Conservation (phyloP, 2,113 vertebrate species). For the Lepus timidus region DNA sequence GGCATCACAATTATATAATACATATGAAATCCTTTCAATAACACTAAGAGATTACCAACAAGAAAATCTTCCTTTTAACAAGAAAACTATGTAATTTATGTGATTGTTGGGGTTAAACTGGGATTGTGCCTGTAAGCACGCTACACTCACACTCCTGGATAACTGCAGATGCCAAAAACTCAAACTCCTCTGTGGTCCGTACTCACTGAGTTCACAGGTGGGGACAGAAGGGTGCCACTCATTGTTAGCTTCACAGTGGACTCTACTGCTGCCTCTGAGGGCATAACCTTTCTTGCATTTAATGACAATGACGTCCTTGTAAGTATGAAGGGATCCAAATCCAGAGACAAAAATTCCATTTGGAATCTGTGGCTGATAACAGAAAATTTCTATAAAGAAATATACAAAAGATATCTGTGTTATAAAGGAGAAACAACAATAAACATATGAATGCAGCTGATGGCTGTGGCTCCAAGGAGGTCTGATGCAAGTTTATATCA, state of each 20-base stretch:
- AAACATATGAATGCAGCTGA: rapidly evolving
- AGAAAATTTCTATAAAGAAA: conserved; percentile 67
- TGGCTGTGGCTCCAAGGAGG: background rate
- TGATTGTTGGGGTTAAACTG: background rate
- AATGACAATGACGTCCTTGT: conserved; percentile 28
- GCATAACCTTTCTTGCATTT: conserved; percentile 38
- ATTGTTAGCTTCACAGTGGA: conserved; percentile 67
- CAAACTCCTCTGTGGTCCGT: rapidly evolving
- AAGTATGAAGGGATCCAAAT: background rate
- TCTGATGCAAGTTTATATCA: background rate
- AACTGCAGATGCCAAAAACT: background rate
- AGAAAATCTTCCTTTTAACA: background rate
- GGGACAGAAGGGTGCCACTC: conserved; percentile 72
- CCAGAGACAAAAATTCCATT: conserved; percentile 46
- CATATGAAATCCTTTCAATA: background rate
- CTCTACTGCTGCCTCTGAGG: rapidly evolving
- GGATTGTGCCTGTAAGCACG: background rate
- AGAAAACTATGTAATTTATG: background rate
- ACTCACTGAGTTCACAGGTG: conserved; percentile 62
- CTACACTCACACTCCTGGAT: too few relatives aligned
- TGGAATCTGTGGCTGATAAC: conserved; percentile 55
- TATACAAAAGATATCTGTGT: background rate
- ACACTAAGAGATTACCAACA: background rate
- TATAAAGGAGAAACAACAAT: background rate
- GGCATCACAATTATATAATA: background rate